phyloP scores from a whole-genome alignment of 2,888 invertebrate species.

The Cephus sareptanus region DNA sequence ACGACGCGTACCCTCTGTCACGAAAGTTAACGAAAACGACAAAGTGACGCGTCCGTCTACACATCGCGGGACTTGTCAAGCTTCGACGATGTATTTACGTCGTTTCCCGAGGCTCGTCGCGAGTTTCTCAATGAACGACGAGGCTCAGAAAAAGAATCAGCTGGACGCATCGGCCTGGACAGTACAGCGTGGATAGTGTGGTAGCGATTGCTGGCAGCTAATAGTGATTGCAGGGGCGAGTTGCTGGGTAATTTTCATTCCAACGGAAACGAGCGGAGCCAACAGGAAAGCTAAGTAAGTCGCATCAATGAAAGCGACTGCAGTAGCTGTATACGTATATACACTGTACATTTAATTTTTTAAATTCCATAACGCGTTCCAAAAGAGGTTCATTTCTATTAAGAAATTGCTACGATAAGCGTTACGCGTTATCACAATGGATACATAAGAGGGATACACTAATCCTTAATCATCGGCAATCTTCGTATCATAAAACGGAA shows the following conservation, averaged over 20 bases:
- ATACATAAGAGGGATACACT: background rate
- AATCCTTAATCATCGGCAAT: background rate
- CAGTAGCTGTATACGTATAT: background rate
- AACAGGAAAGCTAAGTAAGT: conserved; percentile 6
- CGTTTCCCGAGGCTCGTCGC: too few species aligned
- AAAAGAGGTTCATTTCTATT: background rate
- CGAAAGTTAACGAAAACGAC: background rate
- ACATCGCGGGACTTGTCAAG: too few species aligned
- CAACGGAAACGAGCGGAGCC: conserved; percentile 36
- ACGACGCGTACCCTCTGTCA: background rate
- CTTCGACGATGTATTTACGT: background rate
- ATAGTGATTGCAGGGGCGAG: conserved; percentile 29
- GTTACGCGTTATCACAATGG: background rate
- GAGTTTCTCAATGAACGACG: background rate
- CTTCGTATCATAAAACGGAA: background rate
- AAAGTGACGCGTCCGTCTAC: background rate
- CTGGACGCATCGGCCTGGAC: background rate
- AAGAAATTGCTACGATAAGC: background rate
- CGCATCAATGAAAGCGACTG: conserved; percentile 1
- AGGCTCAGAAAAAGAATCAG: background rate
- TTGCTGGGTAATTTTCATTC: conserved; percentile 41
- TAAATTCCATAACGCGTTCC: background rate
- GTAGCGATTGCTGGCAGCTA: conserved; percentile 18
- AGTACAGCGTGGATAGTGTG: background rate
- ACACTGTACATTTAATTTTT: background rate